Conservation (phyloP, 2,797 vertebrate species). For the Chrysolophus pictus region DNA sequence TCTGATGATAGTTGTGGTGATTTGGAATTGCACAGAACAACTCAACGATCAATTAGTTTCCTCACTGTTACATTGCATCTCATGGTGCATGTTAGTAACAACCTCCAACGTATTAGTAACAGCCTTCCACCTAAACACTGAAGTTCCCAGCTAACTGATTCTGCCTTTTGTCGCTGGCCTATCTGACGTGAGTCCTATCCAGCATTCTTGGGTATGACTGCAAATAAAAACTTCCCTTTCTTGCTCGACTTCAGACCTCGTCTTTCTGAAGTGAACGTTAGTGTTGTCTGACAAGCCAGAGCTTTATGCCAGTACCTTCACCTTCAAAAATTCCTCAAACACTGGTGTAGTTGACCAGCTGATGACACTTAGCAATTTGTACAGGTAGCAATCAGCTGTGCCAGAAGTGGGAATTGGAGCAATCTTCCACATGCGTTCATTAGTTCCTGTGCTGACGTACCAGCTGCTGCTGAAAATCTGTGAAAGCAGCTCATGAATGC, state of each 20-base stretch:
- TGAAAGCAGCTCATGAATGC: not conserved
- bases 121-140: not conserved
- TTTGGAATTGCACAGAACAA: not conserved
- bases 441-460: not conserved
- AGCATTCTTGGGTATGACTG: not conserved
- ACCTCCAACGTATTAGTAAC: not conserved
- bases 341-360: not conserved
- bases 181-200: not conserved
- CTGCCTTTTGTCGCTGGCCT: not conserved
- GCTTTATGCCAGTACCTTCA: not conserved
- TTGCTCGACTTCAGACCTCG: not conserved
- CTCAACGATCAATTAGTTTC: no score
- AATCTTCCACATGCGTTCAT: not conserved
- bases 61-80: not conserved
- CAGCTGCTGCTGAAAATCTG: not conserved
- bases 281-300: not conserved
- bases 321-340: slow-evolving; percentile 1
- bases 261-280: not conserved
- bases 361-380: not conserved
- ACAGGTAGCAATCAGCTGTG: not conserved
- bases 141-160: not conserved
- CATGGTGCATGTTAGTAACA: not conserved
- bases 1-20: not conserved
- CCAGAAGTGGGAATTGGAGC: not conserved
- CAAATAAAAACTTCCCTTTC: not conserved